Conservation (phyloP, 2,113 vertebrate species). For the Taxidea taxus region DNA sequence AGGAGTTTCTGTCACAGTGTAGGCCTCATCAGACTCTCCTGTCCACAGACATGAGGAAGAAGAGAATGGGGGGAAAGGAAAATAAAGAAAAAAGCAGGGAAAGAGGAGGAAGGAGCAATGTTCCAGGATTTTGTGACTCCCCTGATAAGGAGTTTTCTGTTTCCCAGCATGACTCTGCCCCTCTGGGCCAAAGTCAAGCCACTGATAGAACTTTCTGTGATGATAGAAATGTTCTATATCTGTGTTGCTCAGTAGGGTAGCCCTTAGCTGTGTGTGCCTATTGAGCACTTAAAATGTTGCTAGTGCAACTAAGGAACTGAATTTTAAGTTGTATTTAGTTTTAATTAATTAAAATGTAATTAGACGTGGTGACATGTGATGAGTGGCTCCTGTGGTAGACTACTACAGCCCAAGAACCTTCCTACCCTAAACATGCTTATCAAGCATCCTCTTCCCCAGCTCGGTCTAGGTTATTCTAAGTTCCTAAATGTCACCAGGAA, state of each 20-base stretch:
- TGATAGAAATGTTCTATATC: neutral
- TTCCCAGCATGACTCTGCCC: neutral
- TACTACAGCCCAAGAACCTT: neutral
- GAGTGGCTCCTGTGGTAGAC: neutral
- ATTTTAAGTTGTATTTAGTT: conserved; percentile 1
- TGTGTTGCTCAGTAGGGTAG: neutral
- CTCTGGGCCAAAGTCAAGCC: neutral
- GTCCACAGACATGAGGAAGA: neutral
- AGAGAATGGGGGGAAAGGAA: neutral
- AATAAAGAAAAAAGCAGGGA: conserved; percentile 52
- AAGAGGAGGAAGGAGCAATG: conserved; percentile 27
- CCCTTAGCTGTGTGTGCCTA: neutral
- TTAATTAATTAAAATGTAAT: conserved; percentile 17
- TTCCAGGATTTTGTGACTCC: neutral
- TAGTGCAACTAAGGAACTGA: neutral
- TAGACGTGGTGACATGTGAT: neutral
- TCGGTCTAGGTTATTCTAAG: neutral
- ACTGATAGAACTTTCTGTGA: neutral
- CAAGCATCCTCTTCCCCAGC: neutral
- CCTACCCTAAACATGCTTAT: neutral
- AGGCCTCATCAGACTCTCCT: neutral
- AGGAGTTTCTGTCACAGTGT: neutral
- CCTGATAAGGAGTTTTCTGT: neutral
- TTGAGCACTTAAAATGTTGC: neutral
- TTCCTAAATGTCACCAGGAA: neutral